A percentile compares a stretch with the other conserved stretches of the same genome.
Conservation (phyloP, 2,888 invertebrate species). For the Noctua pronuba region DNA sequence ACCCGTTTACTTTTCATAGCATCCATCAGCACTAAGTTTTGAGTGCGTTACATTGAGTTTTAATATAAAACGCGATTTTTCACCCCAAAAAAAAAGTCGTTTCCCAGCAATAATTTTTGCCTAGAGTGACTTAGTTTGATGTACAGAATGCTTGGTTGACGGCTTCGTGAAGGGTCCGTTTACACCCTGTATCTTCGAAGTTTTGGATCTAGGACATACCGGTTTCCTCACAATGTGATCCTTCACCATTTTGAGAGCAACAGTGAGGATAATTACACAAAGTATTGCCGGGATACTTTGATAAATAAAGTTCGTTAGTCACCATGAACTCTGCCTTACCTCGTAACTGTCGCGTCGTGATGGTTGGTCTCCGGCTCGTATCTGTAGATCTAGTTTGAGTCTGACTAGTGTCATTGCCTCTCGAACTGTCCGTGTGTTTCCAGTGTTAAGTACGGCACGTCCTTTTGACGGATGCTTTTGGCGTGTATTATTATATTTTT, state of each 20-base stretch:
- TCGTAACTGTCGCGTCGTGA: slow-evolving; percentile 29
- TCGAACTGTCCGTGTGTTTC: slow-evolving; percentile 55
- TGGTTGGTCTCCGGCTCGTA: slow-evolving; percentile 48
- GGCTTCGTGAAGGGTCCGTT: no score
- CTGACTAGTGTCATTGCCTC: slow-evolving; percentile 65
- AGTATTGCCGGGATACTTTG: not conserved
- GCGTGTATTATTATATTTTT: no score
- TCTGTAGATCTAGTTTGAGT: slow-evolving; percentile 59
- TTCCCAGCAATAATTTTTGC: no score
- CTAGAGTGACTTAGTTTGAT: no score
- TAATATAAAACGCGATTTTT: no score
- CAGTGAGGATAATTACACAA: not conserved
- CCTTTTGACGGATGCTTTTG: no score
- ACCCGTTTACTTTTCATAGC: no score
- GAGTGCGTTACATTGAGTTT: no score
- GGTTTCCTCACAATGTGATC: not conserved
- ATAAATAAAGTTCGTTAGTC: not conserved
- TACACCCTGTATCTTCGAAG: not conserved
- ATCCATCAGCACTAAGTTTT: no score
- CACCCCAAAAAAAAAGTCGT: no score
- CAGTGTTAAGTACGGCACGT: slow-evolving; percentile 54
- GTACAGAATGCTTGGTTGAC: no score
- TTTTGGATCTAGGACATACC: not conserved
- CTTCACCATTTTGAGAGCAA: not conserved
- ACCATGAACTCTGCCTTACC: slow-evolving; percentile 38